Evolutionary conservation across 1,140 invertebrate species (phyloP).

Genomic region (Ruditapes philippinarum): DNA sequence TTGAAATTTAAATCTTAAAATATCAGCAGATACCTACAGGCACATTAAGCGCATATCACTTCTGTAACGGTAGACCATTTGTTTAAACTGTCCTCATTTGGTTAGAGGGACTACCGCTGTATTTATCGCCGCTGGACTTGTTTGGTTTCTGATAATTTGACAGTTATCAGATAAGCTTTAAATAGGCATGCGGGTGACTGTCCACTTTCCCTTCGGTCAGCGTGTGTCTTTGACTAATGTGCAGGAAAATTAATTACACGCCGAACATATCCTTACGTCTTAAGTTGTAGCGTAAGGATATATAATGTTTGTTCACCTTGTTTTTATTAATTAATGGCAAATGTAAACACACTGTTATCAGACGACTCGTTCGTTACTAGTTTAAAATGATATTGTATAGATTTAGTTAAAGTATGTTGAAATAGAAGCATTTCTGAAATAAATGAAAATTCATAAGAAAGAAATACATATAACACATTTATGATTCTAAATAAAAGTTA

Average conservation of each 20-base stretch:
- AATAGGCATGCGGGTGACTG: slow-evolving; percentile 56
- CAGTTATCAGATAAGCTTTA: slow-evolving; percentile 55
- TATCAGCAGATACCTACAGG: slow-evolving; percentile 28
- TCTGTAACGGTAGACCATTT: slow-evolving; percentile 49
- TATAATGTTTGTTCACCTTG: background rate
- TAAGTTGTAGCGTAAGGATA: background rate
- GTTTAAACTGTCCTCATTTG: slow-evolving; percentile 64
- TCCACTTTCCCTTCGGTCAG: slow-evolving; percentile 43
- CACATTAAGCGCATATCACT: background rate
- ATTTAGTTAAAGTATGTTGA: background rate
- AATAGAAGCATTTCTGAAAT: too few species aligned
- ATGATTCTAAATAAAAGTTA: too few species aligned
- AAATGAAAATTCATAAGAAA: too few species aligned
- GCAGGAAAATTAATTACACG: background rate
- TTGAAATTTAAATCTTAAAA: slow-evolving; percentile 63
- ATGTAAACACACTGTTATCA: background rate
- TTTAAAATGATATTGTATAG: background rate
- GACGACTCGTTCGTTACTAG: too few species aligned
- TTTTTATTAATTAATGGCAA: background rate
- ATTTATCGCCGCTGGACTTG: slow-evolving; percentile 44
- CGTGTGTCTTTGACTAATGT: slow-evolving; percentile 46
- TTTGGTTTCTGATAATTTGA: slow-evolving; percentile 65
- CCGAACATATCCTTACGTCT: background rate
- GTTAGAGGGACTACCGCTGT: background rate
- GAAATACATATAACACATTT: too few species aligned